A percentile compares a stretch with the other conserved stretches of the same genome.
Evolutionary conservation across 2,113 vertebrate genomes (phyloP).

Genomic region (Dicrurus megarhynchus): DNA sequence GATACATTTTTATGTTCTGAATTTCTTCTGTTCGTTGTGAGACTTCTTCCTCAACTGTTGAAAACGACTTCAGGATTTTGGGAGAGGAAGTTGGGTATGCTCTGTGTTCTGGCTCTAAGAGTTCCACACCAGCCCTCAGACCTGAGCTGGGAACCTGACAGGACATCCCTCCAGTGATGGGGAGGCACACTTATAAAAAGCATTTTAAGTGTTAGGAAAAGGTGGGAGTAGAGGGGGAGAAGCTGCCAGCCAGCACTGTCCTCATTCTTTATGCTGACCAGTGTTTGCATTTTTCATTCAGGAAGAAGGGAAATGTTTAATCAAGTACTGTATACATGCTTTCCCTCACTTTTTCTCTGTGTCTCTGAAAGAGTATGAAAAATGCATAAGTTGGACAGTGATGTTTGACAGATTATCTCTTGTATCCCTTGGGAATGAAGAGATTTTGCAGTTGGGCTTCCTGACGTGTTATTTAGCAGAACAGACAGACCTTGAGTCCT

Average conservation of each 20-base stretch:
- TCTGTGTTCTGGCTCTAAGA: neutral
- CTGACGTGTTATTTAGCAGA: neutral
- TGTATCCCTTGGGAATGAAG: neutral
- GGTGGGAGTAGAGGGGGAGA: neutral
- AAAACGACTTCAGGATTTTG: neutral
- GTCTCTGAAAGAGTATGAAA: conserved; percentile 21
- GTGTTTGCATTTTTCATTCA: neutral
- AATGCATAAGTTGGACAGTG: neutral
- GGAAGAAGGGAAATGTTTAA: neutral
- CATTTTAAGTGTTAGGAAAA: neutral
- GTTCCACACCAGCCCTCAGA: neutral
- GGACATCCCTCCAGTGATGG: neutral
- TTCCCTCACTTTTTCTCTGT: neutral
- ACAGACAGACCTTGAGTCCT: neutral
- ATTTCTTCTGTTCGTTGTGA: neutral
- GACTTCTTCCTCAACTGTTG: neutral
- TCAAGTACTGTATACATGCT: neutral
- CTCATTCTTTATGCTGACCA: neutral
- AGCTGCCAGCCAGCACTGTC: neutral
- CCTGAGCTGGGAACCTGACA: neutral
- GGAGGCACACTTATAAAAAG: neutral
- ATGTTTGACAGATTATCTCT: conserved; percentile 17
- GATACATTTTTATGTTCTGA: neutral
- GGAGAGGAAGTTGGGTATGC: neutral
- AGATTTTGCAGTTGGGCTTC: neutral